Conservation (phyloP, 2,113 vertebrate genomes). For the Girardinichthys multiradiatus region DNA sequence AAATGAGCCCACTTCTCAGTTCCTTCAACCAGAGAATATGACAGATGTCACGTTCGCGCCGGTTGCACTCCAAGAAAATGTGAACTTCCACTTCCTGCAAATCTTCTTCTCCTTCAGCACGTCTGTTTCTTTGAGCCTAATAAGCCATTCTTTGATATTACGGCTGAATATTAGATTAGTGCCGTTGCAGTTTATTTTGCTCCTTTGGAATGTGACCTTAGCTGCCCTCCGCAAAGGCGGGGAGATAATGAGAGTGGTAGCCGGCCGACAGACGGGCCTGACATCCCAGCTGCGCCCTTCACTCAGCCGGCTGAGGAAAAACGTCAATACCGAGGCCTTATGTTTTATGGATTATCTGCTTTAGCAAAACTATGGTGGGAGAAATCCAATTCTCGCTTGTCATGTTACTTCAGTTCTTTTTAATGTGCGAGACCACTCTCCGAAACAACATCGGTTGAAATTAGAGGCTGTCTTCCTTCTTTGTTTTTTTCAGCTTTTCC, state of each 20-base stretch:
- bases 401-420: constrained; percentile 69
- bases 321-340: constrained; percentile 77
- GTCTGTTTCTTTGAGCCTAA: constrained; percentile 39
- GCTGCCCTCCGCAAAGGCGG: constrained; percentile 64
- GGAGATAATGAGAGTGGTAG: constrained; percentile 76
- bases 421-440: constrained; percentile 68
- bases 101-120: constrained; percentile 38
- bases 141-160: constrained; percentile 60
- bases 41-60: constrained; percentile 34
- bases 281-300: constrained; percentile 75
- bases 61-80: constrained; percentile 23
- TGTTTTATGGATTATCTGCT: constrained; percentile 79
- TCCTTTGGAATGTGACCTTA: constrained; percentile 72
- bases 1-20: constrained; percentile 11
- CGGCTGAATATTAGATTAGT: constrained; percentile 67
- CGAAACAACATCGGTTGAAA: constrained; percentile 61
- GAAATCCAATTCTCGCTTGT: constrained; percentile 74
- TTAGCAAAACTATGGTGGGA: constrained; percentile 70
- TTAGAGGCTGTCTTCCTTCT: constrained; percentile 64
- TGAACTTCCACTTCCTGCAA: constrained; percentile 40
- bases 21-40: constrained; percentile 12
- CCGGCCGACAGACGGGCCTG: constrained; percentile 69
- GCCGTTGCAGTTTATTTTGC: constrained; percentile 64
- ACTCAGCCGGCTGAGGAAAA: constrained; percentile 68
- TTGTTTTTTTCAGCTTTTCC: constrained; percentile 42